Conservation (phyloP, 2,797 vertebrate genomes). For the Gadopsis bispinosus region DNA sequence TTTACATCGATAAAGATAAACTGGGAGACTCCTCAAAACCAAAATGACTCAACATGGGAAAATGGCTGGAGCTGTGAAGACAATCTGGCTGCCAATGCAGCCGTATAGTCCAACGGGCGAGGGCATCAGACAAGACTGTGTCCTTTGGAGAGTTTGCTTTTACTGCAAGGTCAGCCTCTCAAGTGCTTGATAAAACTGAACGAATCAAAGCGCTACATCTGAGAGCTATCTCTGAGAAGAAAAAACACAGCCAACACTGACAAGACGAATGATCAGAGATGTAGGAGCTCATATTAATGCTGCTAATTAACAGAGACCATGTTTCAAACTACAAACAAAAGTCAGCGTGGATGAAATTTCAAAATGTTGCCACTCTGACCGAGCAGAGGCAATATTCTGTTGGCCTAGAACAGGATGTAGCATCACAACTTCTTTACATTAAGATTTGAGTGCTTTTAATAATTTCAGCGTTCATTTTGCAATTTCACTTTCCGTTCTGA, state of each 20-base stretch:
- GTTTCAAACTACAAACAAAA: slow-evolving; percentile 71
- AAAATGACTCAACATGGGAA: slow-evolving; percentile 51
- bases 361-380: slow-evolving; percentile 36
- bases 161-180: slow-evolving; percentile 71
- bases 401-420: neutral
- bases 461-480: neutral
- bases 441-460: neutral
- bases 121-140: slow-evolving; percentile 61
- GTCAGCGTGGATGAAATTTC: slow-evolving; percentile 55
- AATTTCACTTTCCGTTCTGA: neutral
- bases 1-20: slow-evolving; percentile 77
- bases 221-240: slow-evolving; percentile 52
- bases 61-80: slow-evolving; percentile 62
- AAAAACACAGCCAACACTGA: slow-evolving; percentile 56
- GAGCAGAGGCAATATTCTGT: neutral
- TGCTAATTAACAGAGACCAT: slow-evolving; percentile 74
- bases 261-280: slow-evolving; percentile 72
- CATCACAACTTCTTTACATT: neutral
- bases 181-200: slow-evolving; percentile 69
- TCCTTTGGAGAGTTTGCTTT: slow-evolving; percentile 67
- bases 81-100: slow-evolving; percentile 59
- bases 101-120: slow-evolving; percentile 29
- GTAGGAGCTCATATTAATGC: slow-evolving; percentile 67
- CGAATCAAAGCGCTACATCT: slow-evolving; percentile 75
- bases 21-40: slow-evolving; percentile 58